Evolutionary conservation across 2,888 invertebrate genomes (phyloP).

Genomic region (Lycophotia porphyrea): DNA sequence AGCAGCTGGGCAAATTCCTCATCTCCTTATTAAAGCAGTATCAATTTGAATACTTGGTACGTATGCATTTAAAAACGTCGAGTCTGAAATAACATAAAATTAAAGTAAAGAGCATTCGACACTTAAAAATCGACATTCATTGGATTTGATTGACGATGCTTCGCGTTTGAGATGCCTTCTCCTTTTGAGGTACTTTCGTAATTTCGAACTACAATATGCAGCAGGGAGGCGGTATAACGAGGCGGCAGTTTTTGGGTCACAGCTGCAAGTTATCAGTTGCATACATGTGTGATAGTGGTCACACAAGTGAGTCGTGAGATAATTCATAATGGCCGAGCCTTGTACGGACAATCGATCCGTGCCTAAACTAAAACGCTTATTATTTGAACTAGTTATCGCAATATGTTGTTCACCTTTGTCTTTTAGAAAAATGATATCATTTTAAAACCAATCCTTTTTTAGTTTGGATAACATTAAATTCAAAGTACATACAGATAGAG

Average conservation of each 20-base stretch:
- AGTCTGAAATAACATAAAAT: conserved; percentile 4
- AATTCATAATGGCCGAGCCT: conserved; percentile 79
- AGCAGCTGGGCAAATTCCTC: conserved; percentile 1
- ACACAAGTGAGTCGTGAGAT: conserved; percentile 70
- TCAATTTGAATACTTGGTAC: conserved; percentile 8
- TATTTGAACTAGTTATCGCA: conserved; percentile 43
- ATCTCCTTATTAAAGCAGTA: neutral
- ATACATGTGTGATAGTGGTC: conserved; percentile 78
- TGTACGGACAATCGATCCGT: conserved; percentile 67
- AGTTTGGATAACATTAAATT: neutral
- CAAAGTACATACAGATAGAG: no score
- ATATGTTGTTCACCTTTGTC: conserved; percentile 39
- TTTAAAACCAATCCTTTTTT: neutral
- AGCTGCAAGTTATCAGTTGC: conserved; percentile 84
- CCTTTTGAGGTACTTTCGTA: conserved; percentile 61
- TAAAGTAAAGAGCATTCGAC: conserved; percentile 6
- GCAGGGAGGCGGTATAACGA: conserved; percentile 67
- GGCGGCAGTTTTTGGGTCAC: conserved; percentile 85
- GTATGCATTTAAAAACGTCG: conserved; percentile 4
- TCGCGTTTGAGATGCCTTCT: conserved; percentile 56
- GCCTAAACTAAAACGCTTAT: conserved; percentile 45
- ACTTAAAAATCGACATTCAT: conserved; percentile 4
- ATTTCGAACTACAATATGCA: conserved; percentile 52
- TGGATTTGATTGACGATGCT: conserved; percentile 36
- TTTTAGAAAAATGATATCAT: neutral